Evolutionary conservation across 2,797 vertebrate species (phyloP).

Genomic region (Myotis myotis): DNA sequence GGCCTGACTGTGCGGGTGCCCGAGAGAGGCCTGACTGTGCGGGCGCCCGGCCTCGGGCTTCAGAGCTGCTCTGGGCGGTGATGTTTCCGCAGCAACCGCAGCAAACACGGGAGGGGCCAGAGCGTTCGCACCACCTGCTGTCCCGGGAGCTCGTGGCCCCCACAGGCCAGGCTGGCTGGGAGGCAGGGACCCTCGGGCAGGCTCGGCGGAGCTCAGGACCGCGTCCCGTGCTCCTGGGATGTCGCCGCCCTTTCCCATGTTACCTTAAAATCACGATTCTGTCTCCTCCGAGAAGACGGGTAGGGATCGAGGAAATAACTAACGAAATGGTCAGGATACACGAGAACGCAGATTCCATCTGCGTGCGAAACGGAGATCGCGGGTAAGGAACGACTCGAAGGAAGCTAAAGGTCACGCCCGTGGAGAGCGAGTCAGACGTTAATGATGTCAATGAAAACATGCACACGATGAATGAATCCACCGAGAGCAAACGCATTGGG

Average conservation of each 20-base stretch:
- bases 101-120: fast-evolving
- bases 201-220: fast-evolving
- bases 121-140: fast-evolving
- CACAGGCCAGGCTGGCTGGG: fast-evolving
- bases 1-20: too few relatives aligned
- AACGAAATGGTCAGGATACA: neutral
- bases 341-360: fast-evolving
- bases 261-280: fast-evolving
- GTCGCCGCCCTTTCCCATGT: fast-evolving
- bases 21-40: too few relatives aligned
- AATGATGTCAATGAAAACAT: too few relatives aligned
- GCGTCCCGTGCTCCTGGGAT: fast-evolving
- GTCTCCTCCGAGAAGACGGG: fast-evolving
- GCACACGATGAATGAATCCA: neutral
- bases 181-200: fast-evolving
- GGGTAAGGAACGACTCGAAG: fast-evolving
- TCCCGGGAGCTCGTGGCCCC: too few relatives aligned
- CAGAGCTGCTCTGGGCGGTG: fast-evolving
- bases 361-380: fast-evolving
- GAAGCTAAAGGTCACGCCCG: fast-evolving
- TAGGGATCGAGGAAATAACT: fast-evolving
- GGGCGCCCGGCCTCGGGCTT: too few relatives aligned
- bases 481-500: too few relatives aligned
- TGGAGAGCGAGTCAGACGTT: fast-evolving
- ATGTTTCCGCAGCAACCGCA: fast-evolving